phyloP scores from a whole-genome alignment of 2,797 vertebrate genomes.

The Mus caroli region DNA sequence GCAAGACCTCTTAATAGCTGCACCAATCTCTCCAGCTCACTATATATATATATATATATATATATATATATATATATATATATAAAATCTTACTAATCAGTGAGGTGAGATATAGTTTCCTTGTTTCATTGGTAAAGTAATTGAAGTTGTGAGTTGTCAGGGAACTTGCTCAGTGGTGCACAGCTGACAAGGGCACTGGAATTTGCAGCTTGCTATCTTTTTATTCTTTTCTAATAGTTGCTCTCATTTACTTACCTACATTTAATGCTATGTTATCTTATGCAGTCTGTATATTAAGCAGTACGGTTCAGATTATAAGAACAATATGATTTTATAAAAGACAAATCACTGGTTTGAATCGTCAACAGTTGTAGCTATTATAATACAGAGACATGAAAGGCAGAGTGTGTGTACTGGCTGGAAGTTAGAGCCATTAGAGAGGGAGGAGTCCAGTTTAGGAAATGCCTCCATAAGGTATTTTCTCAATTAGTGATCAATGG shows the following conservation, averaged over 20 bases:
- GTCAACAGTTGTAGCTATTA: neutral
- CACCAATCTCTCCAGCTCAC: neutral
- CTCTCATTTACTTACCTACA: neutral
- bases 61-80: too few relatives aligned
- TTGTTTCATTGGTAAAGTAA: neutral
- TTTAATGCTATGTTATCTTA: neutral
- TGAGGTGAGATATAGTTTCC: neutral
- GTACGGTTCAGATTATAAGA: neutral
- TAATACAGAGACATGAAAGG: neutral
- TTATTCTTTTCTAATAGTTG: slow-evolving; percentile 11
- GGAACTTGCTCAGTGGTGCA: neutral
- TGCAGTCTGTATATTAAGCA: neutral
- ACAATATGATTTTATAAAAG: neutral
- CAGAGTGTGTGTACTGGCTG: neutral
- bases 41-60: too few relatives aligned
- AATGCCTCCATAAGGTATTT: neutral
- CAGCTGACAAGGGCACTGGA: neutral
- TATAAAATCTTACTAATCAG: neutral
- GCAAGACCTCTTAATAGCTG: neutral
- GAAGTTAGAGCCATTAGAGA: neutral
- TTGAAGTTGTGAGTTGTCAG: neutral
- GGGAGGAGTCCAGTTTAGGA: neutral
- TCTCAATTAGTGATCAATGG: neutral
- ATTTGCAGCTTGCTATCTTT: neutral
- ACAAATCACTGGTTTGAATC: neutral